Evolutionary conservation across 37 sponge, comb jelly and placozoan genomes (phyloP).

Genomic region (Beroe forskalii): DNA sequence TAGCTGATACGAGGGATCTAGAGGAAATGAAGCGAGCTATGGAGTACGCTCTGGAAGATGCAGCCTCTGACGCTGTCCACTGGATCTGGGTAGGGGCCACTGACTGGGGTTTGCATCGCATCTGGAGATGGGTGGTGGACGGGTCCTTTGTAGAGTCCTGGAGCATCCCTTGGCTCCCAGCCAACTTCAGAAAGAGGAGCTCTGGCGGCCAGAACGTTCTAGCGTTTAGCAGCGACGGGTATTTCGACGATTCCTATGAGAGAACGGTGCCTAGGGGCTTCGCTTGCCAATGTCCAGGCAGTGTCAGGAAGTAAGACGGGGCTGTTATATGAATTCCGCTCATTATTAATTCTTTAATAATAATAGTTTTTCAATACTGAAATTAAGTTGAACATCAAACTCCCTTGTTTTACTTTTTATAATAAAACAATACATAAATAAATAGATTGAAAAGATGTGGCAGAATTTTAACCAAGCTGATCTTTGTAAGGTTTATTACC

Average conservation of each 20-base stretch:
- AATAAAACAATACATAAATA: too few species aligned
- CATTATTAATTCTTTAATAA: too few species aligned
- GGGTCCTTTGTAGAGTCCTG: background rate
- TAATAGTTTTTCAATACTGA: too few species aligned
- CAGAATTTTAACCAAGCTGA: too few species aligned
- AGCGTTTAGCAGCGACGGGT: background rate
- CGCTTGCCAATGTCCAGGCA: conserved; percentile 60
- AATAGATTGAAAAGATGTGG: too few species aligned
- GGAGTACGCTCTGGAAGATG: background rate
- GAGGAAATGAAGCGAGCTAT: background rate
- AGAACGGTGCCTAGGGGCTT: background rate
- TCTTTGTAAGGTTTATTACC: too few species aligned
- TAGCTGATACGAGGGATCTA: background rate
- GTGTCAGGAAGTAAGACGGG: too few species aligned
- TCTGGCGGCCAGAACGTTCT: background rate
- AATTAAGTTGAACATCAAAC: too few species aligned
- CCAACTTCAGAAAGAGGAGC: background rate
- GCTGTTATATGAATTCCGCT: too few species aligned
- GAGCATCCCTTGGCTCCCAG: background rate
- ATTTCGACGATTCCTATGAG: background rate
- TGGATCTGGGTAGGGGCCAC: conserved; percentile 57
- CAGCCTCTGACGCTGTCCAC: background rate
- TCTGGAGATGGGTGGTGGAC: conserved; percentile 31
- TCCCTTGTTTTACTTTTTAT: too few species aligned
- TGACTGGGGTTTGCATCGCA: background rate